Evolutionary conservation across 2,797 vertebrate genomes (phyloP).

Genomic region (Malacoctenus gilli): DNA sequence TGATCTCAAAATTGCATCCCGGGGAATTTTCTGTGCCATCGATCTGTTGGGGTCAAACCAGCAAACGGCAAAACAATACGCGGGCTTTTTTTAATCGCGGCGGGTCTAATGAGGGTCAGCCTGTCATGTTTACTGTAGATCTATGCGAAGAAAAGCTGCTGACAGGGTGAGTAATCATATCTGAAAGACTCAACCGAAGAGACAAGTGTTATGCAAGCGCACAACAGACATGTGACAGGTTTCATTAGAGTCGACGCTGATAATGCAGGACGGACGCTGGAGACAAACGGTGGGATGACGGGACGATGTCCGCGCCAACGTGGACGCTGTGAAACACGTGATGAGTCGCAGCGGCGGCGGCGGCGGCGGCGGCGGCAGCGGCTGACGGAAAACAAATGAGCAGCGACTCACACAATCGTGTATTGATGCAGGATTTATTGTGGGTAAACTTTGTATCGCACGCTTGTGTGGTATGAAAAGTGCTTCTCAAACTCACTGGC

Average conservation of each 20-base stretch:
- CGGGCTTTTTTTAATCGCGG: slow-evolving; percentile 63
- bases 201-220: slow-evolving; percentile 43
- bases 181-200: slow-evolving; percentile 36
- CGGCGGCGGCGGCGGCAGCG: too few species aligned
- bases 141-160: slow-evolving; percentile 9
- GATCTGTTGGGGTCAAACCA: slow-evolving; percentile 43
- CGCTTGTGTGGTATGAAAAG: too few species aligned
- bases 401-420: too few species aligned
- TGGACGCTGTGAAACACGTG: too few species aligned
- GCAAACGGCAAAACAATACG: slow-evolving; percentile 11
- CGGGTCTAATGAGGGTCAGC: slow-evolving; percentile 48
- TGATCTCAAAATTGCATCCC: slow-evolving; percentile 27
- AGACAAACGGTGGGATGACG: slow-evolving; percentile 6
- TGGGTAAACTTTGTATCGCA: too few species aligned
- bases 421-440: too few species aligned
- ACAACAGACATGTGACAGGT: slow-evolving; percentile 50
- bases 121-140: slow-evolving; percentile 44
- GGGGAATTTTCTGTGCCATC: slow-evolving; percentile 10
- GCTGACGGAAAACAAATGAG: too few species aligned
- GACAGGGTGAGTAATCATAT: slow-evolving; percentile 16
- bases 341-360: too few species aligned
- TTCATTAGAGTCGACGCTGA: slow-evolving; percentile 38
- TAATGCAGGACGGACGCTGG: slow-evolving; percentile 16
- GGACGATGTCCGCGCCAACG: not conserved
- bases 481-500: too few species aligned